phyloP scores from a whole-genome alignment of 2,888 invertebrate genomes.

The Venusia cambrica region DNA sequence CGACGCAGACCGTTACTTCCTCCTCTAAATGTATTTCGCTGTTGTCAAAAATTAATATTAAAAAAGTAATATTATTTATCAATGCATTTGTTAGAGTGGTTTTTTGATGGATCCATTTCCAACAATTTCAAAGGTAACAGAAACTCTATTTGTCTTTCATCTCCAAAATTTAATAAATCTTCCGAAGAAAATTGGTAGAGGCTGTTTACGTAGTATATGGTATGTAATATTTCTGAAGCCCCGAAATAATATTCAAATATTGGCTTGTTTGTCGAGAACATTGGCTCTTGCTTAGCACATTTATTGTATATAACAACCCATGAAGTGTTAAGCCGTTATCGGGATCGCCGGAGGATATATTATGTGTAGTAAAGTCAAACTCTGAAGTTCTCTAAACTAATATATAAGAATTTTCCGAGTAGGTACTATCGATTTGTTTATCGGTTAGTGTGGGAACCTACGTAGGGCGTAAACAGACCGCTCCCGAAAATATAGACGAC shows the following conservation, averaged over 20 bases:
- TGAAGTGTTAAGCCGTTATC: slow-evolving; percentile 9
- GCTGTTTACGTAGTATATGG: slow-evolving; percentile 26
- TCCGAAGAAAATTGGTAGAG: slow-evolving; percentile 26
- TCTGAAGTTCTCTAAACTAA: slow-evolving; percentile 7
- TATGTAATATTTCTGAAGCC: slow-evolving; percentile 16
- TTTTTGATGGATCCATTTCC: slow-evolving; percentile 6
- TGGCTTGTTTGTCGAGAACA: slow-evolving; percentile 22
- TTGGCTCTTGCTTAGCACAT: slow-evolving; percentile 20
- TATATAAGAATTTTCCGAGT: too few relatives aligned
- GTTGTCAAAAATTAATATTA: slow-evolving; percentile 9
- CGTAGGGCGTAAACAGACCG: too few relatives aligned
- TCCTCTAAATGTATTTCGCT: slow-evolving; percentile 7
- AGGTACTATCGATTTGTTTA: too few relatives aligned
- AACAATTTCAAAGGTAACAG: slow-evolving; percentile 1
- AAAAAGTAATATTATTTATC: slow-evolving; percentile 9
- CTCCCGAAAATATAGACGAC: too few relatives aligned
- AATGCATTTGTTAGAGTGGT: background rate
- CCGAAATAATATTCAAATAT: slow-evolving; percentile 23
- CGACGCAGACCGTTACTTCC: slow-evolving; percentile 9
- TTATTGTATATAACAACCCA: slow-evolving; percentile 10
- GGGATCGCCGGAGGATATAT: slow-evolving; percentile 8
- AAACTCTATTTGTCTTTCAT: slow-evolving; percentile 4
- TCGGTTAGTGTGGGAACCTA: too few relatives aligned
- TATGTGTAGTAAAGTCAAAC: slow-evolving; percentile 8
- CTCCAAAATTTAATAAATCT: slow-evolving; percentile 10